phyloP scores from a whole-genome alignment of 2,113 vertebrate genomes.

The Gorsachius goisagi region DNA sequence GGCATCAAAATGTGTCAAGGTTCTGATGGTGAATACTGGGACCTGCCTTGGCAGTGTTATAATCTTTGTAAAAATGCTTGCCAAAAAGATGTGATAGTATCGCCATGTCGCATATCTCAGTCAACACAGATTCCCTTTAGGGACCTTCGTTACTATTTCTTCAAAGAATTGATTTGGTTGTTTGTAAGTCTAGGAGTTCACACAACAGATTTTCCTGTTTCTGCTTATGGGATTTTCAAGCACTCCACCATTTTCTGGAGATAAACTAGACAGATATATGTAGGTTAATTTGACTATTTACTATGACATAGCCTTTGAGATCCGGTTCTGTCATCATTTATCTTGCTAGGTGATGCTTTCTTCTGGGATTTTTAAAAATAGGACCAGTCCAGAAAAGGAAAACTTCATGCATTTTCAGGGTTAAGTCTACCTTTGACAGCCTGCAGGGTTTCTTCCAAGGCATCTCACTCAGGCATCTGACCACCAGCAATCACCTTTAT shows the following conservation, averaged over 20 bases:
- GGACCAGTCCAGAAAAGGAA: neutral
- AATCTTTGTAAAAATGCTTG: neutral
- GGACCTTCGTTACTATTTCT: neutral
- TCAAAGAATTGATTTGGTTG: neutral
- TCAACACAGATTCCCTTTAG: neutral
- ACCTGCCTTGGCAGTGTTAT: neutral
- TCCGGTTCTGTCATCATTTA: neutral
- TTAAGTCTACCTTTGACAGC: neutral
- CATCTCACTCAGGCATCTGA: neutral
- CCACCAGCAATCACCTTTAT: neutral
- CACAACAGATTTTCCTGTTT: neutral
- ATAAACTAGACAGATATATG: neutral
- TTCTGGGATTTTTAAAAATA: neutral
- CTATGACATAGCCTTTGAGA: neutral
- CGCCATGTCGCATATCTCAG: neutral
- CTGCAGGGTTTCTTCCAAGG: neutral
- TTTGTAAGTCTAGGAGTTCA: neutral
- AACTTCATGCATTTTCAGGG: neutral
- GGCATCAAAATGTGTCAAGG: neutral
- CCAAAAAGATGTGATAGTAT: neutral
- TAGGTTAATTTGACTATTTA: neutral
- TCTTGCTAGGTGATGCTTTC: neutral
- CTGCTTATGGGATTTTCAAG: neutral
- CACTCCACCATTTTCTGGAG: neutral
- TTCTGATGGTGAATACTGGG: neutral